Evolutionary conservation across 2,113 vertebrate genomes (phyloP).

Genomic region (Mirounga angustirostris): DNA sequence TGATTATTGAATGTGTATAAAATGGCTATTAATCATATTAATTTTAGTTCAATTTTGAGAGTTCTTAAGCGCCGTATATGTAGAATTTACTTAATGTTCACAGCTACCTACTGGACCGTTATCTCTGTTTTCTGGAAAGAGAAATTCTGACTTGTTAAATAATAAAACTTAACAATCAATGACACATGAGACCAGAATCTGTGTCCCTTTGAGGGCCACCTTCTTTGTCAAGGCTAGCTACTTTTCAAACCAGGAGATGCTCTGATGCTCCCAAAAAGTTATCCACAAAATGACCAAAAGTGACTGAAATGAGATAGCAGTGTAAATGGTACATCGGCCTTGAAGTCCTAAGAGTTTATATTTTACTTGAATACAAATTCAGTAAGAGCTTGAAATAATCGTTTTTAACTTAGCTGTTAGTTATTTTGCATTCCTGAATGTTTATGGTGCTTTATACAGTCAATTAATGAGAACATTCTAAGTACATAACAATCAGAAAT

Average conservation of each 20-base stretch:
- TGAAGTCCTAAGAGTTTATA: not conserved
- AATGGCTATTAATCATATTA: not conserved
- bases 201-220: not conserved
- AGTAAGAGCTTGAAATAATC: not conserved
- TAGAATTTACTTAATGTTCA: not conserved
- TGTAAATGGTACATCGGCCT: no score
- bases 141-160: not conserved
- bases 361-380: not conserved
- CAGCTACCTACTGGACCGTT: not conserved
- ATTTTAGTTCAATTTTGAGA: not conserved
- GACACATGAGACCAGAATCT: not conserved
- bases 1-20: not conserved
- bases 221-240: accelerated
- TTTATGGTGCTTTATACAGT: not conserved
- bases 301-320: not conserved
- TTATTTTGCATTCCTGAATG: not conserved
- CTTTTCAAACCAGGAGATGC: not conserved
- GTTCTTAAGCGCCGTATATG: not conserved
- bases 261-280: not conserved
- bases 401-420: not conserved
- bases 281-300: not conserved
- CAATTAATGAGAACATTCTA: not conserved
- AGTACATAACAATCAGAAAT: not conserved
- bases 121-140: not conserved
- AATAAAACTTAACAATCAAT: not conserved